Percentiles rank a stretch among this genome's conserved stretches.
Evolutionary conservation across 2,113 vertebrate species (phyloP).

Genomic region (Artemisiospiza belli): DNA sequence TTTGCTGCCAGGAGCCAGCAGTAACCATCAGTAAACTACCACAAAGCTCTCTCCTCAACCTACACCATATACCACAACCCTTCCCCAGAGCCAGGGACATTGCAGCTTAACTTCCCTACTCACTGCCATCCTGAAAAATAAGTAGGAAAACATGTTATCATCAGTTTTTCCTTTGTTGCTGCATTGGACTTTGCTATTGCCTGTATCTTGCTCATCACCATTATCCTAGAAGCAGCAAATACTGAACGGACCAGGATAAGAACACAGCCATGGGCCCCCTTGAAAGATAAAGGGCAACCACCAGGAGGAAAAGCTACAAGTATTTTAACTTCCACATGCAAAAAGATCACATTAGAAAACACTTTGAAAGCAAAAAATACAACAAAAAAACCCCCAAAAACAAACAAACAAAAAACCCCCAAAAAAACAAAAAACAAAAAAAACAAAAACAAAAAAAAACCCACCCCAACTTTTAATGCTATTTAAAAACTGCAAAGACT

Average conservation of each 20-base stretch:
- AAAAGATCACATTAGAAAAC: not conserved
- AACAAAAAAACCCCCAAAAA: too few relatives aligned
- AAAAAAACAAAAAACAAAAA: too few relatives aligned
- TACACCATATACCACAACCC: not conserved
- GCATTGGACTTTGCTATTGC: not conserved
- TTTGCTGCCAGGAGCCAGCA: not conserved
- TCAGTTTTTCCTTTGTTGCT: not conserved
- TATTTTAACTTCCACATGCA: not conserved
- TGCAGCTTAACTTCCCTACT: not conserved
- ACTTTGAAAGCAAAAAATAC: not conserved
- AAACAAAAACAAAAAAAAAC: too few relatives aligned
- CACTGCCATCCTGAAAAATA: not conserved
- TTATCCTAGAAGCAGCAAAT: not conserved
- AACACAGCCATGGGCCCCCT: not conserved
- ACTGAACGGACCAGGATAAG: not conserved
- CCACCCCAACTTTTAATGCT: not conserved
- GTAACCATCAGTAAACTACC: not conserved
- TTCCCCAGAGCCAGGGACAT: not conserved
- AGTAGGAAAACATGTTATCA: not conserved
- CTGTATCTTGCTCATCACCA: not conserved
- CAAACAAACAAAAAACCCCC: too few relatives aligned
- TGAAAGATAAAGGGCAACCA: not conserved
- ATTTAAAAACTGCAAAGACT: not conserved
- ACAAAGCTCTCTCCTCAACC: not conserved
- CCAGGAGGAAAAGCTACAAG: not conserved